Evolutionary conservation across 2,113 vertebrate genomes (phyloP).

Genomic region (Hydrochoerus hydrochaeris): DNA sequence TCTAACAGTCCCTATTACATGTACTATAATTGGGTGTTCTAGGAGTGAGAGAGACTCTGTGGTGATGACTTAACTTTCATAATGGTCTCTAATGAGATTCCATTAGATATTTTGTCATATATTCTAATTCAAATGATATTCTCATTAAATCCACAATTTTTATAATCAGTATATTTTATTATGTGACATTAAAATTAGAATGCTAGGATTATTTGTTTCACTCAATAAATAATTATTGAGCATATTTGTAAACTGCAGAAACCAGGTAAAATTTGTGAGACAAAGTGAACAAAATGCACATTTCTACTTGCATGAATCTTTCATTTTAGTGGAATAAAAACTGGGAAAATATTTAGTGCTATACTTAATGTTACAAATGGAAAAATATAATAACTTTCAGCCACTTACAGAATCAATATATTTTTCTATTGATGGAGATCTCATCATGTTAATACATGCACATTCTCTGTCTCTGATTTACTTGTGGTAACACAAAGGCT

Average conservation of each 20-base stretch:
- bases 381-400: neutral
- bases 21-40: neutral
- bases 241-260: neutral
- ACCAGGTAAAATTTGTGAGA: neutral
- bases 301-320: neutral
- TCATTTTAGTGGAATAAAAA: neutral
- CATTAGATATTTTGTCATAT: neutral
- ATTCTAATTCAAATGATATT: conserved; percentile 23
- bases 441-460: neutral
- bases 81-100: neutral
- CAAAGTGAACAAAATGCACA: neutral
- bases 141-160: conserved; percentile 15
- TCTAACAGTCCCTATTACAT: neutral
- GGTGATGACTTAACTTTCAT: neutral
- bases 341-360: neutral
- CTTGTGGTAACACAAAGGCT: neutral
- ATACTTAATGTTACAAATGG: neutral
- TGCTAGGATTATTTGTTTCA: neutral
- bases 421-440: neutral
- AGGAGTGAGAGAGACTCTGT: neutral
- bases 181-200: conserved; percentile 24
- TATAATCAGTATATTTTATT: neutral
- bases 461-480: neutral
- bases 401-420: neutral
- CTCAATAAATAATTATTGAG: neutral